Evolutionary conservation across 2,113 vertebrate species (phyloP), one percentile per base, ranked within the genome.

Genomic region (Lepisosteus osseus): DNA sequence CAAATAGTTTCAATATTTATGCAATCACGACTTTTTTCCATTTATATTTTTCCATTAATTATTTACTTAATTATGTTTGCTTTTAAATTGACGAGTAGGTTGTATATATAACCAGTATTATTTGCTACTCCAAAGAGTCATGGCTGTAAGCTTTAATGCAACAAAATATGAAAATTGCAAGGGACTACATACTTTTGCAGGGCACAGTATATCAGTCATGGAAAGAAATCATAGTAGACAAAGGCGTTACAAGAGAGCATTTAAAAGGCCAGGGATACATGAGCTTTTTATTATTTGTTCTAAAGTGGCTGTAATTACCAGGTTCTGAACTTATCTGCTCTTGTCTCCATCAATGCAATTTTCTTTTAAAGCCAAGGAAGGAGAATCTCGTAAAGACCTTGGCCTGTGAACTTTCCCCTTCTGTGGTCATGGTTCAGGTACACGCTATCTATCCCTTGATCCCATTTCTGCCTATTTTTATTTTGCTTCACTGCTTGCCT

Each of bases 401-500:
- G 89, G 88, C 90, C 90, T 90, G 67, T 92, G 85, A 86, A 86
- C 87, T 89, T 75, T 86, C 82, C 79, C 84, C 86, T 86, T 83
- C 64, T 81, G 79, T 84, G 84, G 76, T 90, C 73, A 4, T 91
- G 91, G 89, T 88, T 91, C 87, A 92, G 85, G 86, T 84, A 78
- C 89, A 87, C 88, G 84, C 83, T 84, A 54, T 92, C 83, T 89
- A 85, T 82, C 84, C 87, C 84, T 85, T 90, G 83, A 86, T 88
- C 89, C 86, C 84, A 86, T 82, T 89, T 92, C 90, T 90, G 82
- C 88, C 87, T 90, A 87, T 91, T 92, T 89, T 92, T 92, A 90
- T 92, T 91, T 93, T 93, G 92, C 90, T 92, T 94, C 91, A 92
- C 79, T 93, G 92, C 90, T 87, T 93, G 89, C 89, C 86, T 92